Evolutionary conservation across 2,113 vertebrate genomes (phyloP).

Genomic region (Etheostoma spectabile): DNA sequence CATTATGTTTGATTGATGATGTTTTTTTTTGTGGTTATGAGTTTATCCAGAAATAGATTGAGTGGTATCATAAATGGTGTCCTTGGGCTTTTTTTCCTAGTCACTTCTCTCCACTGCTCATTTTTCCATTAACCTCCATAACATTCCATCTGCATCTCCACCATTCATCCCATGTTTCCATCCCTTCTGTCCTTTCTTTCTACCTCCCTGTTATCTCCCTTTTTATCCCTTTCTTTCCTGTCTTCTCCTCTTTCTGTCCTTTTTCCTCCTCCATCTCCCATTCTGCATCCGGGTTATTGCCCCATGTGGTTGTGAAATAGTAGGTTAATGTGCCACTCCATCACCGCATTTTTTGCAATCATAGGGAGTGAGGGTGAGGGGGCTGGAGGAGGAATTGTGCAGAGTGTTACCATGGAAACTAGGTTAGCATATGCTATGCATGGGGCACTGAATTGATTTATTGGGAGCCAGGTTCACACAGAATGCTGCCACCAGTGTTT

Average conservation of each 20-base stretch:
- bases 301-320: constrained; percentile 51
- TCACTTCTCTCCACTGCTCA: neutral
- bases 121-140: neutral
- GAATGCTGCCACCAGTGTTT: neutral
- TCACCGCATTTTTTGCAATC: constrained; percentile 58
- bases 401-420: constrained; percentile 80
- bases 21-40: constrained; percentile 3
- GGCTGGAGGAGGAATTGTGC: constrained; percentile 9
- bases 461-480: neutral
- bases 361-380: constrained; percentile 33
- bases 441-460: constrained; percentile 61
- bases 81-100: neutral
- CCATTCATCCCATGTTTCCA: neutral
- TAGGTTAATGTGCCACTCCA: constrained; percentile 84
- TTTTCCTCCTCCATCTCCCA: neutral
- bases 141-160: neutral
- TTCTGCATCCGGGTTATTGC: constrained; percentile 55
- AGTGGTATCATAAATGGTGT: no score
- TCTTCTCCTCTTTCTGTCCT: neutral
- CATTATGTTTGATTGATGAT: neutral
- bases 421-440: constrained; percentile 44
- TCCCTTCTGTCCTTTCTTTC: neutral
- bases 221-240: neutral
- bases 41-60: neutral
- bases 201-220: neutral